A percentile compares a stretch with the other conserved stretches of the same genome.
Conservation (phyloP, 1,140 invertebrate genomes). For the Pseudomyrmex gracilis region DNA sequence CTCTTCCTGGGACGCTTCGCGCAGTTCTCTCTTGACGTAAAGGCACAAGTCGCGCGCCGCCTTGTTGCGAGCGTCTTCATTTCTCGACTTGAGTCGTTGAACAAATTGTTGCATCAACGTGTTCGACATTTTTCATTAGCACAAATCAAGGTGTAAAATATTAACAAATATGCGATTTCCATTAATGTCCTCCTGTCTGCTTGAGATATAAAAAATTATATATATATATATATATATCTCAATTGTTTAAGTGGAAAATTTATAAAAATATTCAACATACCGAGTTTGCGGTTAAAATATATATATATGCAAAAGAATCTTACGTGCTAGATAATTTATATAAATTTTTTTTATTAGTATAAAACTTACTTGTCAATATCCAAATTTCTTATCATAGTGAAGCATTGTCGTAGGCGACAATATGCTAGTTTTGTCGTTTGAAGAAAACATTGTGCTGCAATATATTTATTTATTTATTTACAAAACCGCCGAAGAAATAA, state of each 20-base stretch:
- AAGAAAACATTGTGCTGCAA: too few species aligned
- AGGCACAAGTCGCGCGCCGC: conserved; percentile 95
- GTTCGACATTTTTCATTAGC: conserved; percentile 84
- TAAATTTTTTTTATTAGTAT: background rate
- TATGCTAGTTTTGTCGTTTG: too few species aligned
- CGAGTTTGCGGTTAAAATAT: background rate
- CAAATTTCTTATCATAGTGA: background rate
- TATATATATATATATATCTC: conserved; percentile 1
- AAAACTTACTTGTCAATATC: conserved; percentile 58
- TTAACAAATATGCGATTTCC: background rate
- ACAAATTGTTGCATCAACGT: conserved; percentile 92
- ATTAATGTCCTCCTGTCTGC: background rate
- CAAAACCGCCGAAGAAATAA: too few species aligned
- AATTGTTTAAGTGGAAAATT: background rate
- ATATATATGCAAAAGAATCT: background rate
- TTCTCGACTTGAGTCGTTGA: conserved; percentile 94
- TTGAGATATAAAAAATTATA: background rate
- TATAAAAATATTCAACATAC: too few species aligned
- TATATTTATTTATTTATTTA: too few species aligned
- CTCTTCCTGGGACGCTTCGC: conserved; percentile 96
- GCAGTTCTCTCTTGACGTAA: conserved; percentile 96
- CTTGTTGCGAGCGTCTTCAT: conserved; percentile 93
- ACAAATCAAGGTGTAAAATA: conserved; percentile 34
- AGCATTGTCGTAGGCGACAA: conserved; percentile 3
- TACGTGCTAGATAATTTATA: too few species aligned